phyloP scores from a whole-genome alignment of 2,113 vertebrate genomes.

The Dicerorhinus sumatrensis region DNA sequence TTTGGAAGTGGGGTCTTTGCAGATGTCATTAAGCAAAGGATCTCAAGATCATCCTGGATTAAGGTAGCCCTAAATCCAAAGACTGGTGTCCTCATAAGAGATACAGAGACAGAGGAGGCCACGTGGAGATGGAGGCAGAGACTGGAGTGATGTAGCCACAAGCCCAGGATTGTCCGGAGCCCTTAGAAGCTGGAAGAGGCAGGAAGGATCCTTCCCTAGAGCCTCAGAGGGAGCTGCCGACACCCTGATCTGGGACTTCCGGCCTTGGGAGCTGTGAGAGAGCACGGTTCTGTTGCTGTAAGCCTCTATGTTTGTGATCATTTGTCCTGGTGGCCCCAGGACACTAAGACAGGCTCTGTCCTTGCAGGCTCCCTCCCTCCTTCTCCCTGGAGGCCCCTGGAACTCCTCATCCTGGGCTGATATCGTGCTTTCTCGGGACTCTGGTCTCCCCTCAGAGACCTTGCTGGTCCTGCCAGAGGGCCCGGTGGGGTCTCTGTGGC shows the following conservation, averaged over 20 bases:
- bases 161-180: too few species aligned
- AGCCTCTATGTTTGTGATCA: background rate
- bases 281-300: too few species aligned
- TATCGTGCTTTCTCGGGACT: background rate
- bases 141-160: accelerated
- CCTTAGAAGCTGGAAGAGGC: background rate
- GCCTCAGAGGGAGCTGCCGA: background rate
- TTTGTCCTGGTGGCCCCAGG: background rate
- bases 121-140: background rate
- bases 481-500: background rate
- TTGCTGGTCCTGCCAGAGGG: background rate
- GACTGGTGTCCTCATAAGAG: background rate
- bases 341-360: too few species aligned
- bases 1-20: background rate
- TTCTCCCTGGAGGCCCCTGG: background rate
- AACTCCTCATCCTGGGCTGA: too few species aligned
- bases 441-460: background rate
- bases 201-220: background rate
- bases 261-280: background rate
- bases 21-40: background rate
- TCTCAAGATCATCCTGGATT: too few species aligned
- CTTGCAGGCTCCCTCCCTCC: background rate
- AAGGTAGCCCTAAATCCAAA: background rate
- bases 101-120: background rate
- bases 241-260: too few species aligned